phyloP scores from a whole-genome alignment of 2,797 vertebrate species.

The Cryptoblepharus egeriae region DNA sequence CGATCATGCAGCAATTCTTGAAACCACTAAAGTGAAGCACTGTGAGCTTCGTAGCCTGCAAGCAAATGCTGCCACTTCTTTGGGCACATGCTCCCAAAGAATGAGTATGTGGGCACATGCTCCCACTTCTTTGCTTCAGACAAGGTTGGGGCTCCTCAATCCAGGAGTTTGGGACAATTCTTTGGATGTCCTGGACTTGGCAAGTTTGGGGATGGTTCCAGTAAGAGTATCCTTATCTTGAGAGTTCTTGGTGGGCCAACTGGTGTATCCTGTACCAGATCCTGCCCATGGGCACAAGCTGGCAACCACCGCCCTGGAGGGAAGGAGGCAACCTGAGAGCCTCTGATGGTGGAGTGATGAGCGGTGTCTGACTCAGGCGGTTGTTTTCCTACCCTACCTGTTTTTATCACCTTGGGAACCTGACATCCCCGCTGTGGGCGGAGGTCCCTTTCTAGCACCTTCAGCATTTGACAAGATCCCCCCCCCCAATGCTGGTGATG shows the following conservation, averaged over 20 bases:
- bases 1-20: too few species aligned
- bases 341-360: not conserved
- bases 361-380: not conserved
- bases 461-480: not conserved
- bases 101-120: too few species aligned
- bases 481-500: not conserved
- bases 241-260: not conserved
- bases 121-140: too few species aligned
- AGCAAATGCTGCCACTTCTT: too few species aligned
- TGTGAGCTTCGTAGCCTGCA: too few species aligned
- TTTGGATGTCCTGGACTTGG: too few species aligned
- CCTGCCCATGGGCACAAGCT: too few species aligned
- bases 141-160: too few species aligned
- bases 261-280: not conserved
- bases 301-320: not conserved
- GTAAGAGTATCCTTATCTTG: not conserved
- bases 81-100: too few species aligned
- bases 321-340: not conserved
- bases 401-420: not conserved
- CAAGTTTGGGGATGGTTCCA: too few species aligned
- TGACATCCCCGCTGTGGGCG: not conserved
- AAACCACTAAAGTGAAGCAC: too few species aligned
- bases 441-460: not conserved
- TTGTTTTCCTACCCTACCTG: rapidly evolving
- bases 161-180: too few species aligned